Percentiles rank a stretch among this genome's conserved stretches.
phyloP scores from a whole-genome alignment of 2,113 vertebrate species.

The Bettongia penicillata region DNA sequence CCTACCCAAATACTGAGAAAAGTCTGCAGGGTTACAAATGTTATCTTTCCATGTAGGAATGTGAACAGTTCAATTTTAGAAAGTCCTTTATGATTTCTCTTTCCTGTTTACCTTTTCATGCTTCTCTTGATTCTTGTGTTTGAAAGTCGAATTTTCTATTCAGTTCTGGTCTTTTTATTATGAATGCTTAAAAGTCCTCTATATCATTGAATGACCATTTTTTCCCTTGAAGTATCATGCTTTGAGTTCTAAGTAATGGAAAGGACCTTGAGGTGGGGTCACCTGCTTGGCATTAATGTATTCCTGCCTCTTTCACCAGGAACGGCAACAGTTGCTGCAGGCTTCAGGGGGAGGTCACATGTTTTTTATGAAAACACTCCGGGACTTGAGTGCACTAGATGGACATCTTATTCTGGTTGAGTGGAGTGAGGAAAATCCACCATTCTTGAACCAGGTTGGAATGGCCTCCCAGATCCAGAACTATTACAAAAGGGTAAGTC shows the following conservation, averaged over 20 bases:
- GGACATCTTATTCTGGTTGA: constrained; percentile 94
- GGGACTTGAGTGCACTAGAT: constrained; percentile 94
- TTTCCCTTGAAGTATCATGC: too few relatives aligned
- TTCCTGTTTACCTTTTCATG: too few relatives aligned
- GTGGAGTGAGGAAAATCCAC: constrained; percentile 94
- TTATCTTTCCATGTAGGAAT: too few relatives aligned
- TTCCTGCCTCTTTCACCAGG: constrained; percentile 78
- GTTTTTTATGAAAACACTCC: constrained; percentile 95
- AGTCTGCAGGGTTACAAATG: too few relatives aligned
- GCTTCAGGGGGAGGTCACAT: constrained; percentile 95
- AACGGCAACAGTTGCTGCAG: constrained; percentile 94
- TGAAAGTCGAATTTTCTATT: too few relatives aligned
- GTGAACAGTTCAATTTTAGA: too few relatives aligned
- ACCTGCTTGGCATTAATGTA: accelerated
- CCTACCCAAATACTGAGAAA: too few relatives aligned
- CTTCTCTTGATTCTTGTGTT: too few relatives aligned
- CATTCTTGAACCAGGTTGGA: constrained; percentile 95
- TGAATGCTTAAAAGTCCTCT: too few relatives aligned
- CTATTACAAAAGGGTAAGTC: constrained; percentile 95
- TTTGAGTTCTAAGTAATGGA: background rate
- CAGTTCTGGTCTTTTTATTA: too few relatives aligned
- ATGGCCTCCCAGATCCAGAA: constrained; percentile 97
- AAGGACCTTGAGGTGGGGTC: background rate
- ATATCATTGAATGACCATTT: too few relatives aligned
- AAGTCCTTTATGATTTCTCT: too few relatives aligned